These are phyloP conservation scores for Oryctes rhinoceros DNA, from an alignment of 1,140 invertebrate species.

Conservation along the genomic window DNA sequence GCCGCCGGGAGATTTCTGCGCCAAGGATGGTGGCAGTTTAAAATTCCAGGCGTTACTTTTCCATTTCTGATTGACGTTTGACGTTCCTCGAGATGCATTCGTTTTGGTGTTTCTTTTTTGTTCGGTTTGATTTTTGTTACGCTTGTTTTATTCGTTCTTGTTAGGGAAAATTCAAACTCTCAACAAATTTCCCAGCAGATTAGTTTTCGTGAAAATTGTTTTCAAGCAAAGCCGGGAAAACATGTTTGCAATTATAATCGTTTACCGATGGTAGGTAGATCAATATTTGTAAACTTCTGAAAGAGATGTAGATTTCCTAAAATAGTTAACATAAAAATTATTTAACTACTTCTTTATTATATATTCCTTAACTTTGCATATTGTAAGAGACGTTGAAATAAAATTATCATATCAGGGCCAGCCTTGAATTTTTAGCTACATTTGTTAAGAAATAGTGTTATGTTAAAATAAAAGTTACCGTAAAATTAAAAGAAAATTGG, in stretches of 20 bases:
- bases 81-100: background rate
- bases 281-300: background rate
- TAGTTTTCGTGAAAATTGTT: background rate
- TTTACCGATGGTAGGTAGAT: background rate
- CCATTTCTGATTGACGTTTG: slow-evolving; percentile 33
- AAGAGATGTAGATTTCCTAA: background rate
- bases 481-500: too few relatives aligned
- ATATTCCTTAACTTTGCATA: too few relatives aligned
- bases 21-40: background rate
- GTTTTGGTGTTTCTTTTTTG: background rate
- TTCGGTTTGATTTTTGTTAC: background rate
- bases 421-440: too few relatives aligned
- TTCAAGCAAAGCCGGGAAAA: background rate
- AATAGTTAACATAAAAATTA: too few relatives aligned
- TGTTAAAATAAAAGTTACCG: too few relatives aligned
- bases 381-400: too few relatives aligned
- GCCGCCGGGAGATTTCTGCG: background rate
- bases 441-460: too few relatives aligned
- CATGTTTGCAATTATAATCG: background rate
- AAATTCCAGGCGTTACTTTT: slow-evolving; percentile 17
- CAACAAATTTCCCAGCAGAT: background rate
- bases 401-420: too few relatives aligned
- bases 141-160: background rate
- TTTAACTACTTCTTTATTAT: too few relatives aligned
- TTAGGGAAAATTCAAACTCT: background rate